phyloP scores from a whole-genome alignment of 2,888 invertebrate species.

The Priocnemis perturbator region DNA sequence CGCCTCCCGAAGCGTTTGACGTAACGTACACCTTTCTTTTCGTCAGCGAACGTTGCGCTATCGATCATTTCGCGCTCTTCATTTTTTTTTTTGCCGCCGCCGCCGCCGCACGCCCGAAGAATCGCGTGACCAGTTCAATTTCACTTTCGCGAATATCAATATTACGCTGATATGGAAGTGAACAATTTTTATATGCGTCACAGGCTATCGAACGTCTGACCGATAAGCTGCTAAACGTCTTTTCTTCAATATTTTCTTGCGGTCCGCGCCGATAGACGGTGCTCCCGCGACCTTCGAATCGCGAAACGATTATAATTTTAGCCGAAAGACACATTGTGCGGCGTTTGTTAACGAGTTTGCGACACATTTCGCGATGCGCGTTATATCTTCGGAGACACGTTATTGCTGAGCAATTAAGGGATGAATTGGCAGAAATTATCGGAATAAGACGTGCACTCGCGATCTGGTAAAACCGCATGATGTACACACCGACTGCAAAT shows the following conservation, averaged over 20 bases:
- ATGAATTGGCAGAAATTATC: too few species aligned
- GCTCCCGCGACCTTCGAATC: constrained; percentile 19
- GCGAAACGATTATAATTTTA: not conserved
- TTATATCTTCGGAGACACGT: too few species aligned
- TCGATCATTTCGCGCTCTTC: not conserved
- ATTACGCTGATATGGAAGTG: too few species aligned
- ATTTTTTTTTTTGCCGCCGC: not conserved
- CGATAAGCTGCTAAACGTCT: not conserved
- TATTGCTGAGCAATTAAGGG: too few species aligned
- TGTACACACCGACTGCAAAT: too few species aligned
- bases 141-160: too few species aligned
- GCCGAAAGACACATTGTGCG: not conserved
- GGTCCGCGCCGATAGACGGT: constrained; percentile 11
- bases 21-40: not conserved
- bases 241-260: not conserved
- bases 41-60: not conserved
- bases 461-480: too few species aligned
- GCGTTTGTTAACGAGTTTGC: not conserved
- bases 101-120: not conserved
- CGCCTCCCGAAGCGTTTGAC: not conserved
- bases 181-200: too few species aligned
- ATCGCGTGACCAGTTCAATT: constrained; percentile 19
- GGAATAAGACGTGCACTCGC: too few species aligned
- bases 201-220: not conserved
- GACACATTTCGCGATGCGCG: too few species aligned